phyloP scores from a whole-genome alignment of 2,113 vertebrate genomes.

The Eolophus roseicapilla region DNA sequence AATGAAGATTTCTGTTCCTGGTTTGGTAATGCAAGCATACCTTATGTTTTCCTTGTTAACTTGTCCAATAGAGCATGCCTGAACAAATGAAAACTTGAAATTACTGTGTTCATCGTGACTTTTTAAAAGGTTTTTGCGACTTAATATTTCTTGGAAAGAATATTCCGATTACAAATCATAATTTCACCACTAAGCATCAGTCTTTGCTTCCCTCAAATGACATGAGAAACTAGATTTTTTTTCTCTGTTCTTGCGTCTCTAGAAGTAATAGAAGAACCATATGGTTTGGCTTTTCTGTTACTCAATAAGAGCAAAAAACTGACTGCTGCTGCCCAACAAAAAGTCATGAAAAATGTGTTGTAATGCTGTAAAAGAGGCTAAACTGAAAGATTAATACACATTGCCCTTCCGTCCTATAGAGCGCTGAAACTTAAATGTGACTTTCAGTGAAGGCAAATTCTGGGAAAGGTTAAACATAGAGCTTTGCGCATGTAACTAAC shows the following conservation, averaged over 20 bases:
- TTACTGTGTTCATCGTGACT: not conserved
- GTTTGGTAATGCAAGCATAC: not conserved
- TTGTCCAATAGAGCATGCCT: not conserved
- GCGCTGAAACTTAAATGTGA: not conserved
- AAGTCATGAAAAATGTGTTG: not conserved
- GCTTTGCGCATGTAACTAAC: not conserved
- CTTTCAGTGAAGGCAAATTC: not conserved
- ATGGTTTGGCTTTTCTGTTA: not conserved
- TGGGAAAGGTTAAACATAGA: not conserved
- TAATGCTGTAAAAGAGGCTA: not conserved
- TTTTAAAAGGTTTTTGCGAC: not conserved
- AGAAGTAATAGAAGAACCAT: not conserved
- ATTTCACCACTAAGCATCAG: not conserved
- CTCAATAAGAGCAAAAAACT: not conserved
- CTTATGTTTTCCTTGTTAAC: not conserved
- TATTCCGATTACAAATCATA: not conserved
- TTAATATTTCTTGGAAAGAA: not conserved
- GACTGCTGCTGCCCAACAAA: not conserved
- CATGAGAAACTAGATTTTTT: not conserved
- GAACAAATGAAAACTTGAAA: not conserved
- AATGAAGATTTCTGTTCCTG: not conserved
- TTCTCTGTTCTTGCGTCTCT: not conserved
- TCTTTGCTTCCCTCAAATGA: not conserved
- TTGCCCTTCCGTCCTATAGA: not conserved
- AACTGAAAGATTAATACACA: not conserved